Conservation (phyloP, 2,113 vertebrate species). For the Heterotis niloticus region DNA sequence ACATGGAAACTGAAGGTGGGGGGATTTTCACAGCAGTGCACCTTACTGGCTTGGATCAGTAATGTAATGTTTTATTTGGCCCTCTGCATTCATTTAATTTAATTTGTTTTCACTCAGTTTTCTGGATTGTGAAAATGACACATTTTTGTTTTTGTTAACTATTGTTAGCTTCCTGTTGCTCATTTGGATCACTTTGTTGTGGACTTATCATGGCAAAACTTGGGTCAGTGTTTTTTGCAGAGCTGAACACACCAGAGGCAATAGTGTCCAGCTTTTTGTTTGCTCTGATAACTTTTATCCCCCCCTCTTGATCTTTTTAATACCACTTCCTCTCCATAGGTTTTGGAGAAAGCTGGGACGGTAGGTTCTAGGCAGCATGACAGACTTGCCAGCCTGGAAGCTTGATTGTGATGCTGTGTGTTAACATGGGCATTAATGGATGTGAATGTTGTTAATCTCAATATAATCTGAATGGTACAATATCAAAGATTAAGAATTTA, state of each 20-base stretch:
- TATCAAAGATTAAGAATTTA: too few relatives aligned
- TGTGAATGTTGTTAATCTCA: too few relatives aligned
- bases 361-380: slow-evolving; percentile 61
- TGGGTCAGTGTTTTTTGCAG: too few relatives aligned
- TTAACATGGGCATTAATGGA: too few relatives aligned
- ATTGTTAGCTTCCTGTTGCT: neutral
- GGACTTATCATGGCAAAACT: too few relatives aligned
- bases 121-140: neutral
- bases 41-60: too few relatives aligned
- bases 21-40: neutral
- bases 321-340: slow-evolving; percentile 61
- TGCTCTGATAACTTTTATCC: neutral
- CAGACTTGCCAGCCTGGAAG: neutral
- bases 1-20: slow-evolving; percentile 97
- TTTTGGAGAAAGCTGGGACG: slow-evolving; percentile 86
- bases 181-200: too few relatives aligned
- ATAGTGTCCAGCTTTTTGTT: neutral
- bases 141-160: neutral
- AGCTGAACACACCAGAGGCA: too few relatives aligned
- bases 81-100: neutral
- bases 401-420: too few relatives aligned
- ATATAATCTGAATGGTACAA: too few relatives aligned
- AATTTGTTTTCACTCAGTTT: too few relatives aligned
- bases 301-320: slow-evolving; percentile 48
- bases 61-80: neutral